Evolutionary conservation across 2,113 vertebrate species (phyloP).

Genomic region (Hemiscyllium ocellatum): DNA sequence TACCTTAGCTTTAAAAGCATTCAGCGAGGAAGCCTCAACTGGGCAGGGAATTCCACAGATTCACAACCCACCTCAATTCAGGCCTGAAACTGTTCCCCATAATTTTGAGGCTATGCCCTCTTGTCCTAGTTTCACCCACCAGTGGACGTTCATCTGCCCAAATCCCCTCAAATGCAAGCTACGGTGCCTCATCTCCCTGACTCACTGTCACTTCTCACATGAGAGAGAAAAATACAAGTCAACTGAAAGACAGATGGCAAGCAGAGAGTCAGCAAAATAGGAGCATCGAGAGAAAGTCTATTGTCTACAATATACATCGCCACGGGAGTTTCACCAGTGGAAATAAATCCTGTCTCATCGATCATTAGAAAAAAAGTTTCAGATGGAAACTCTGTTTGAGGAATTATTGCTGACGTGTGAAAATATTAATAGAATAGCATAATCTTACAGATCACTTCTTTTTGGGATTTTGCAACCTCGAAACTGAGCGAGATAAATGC

Average conservation of each 20-base stretch:
- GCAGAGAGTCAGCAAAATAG: neutral
- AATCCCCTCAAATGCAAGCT: neutral
- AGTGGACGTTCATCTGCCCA: neutral
- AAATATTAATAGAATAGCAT: neutral
- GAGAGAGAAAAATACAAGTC: neutral
- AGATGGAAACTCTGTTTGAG: neutral
- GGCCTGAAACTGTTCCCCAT: too few relatives aligned
- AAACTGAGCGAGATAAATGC: neutral
- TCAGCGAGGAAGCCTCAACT: too few relatives aligned
- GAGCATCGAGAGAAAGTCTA: neutral
- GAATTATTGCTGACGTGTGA: neutral
- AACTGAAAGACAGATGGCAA: neutral
- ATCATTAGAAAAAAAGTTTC: neutral
- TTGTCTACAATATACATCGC: neutral
- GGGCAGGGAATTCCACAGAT: too few relatives aligned
- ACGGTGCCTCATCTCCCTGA: neutral
- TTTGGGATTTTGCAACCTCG: neutral
- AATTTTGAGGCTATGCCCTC: too few relatives aligned
- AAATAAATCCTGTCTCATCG: neutral
- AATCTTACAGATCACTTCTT: neutral
- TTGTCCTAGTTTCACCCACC: too few relatives aligned
- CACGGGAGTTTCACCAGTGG: neutral
- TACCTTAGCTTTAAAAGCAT: too few relatives aligned
- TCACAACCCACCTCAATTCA: too few relatives aligned
- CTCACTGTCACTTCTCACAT: neutral